Percentiles rank a stretch among this genome's conserved stretches.
Conservation (phyloP, 2,888 invertebrate genomes). For the Orthosia incerta region DNA sequence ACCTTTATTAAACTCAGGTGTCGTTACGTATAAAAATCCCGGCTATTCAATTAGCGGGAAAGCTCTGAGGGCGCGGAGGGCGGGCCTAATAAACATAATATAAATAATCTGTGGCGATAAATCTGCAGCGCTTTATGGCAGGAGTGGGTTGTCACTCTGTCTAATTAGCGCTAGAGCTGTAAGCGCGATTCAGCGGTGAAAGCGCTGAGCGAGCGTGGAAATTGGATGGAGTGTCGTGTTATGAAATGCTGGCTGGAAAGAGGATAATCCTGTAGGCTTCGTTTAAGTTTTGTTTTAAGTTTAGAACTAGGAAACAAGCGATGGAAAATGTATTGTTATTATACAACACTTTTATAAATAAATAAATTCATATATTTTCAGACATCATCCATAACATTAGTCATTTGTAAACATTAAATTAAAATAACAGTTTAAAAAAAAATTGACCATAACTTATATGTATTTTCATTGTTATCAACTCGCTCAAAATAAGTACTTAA, state of each 20-base stretch:
- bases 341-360: too few relatives aligned
- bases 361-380: too few relatives aligned
- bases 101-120: constrained; percentile 91
- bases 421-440: too few relatives aligned
- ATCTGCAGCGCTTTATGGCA: constrained; percentile 90
- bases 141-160: constrained; percentile 91
- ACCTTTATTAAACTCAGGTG: constrained; percentile 81
- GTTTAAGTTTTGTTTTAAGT: background rate
- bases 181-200: constrained; percentile 70
- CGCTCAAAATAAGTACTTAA: too few relatives aligned
- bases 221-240: constrained; percentile 59
- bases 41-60: constrained; percentile 90
- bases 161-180: constrained; percentile 89
- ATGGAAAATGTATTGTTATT: background rate
- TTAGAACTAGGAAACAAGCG: background rate
- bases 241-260: constrained; percentile 37
- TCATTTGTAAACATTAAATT: too few relatives aligned
- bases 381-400: too few relatives aligned
- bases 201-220: constrained; percentile 61
- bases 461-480: too few relatives aligned
- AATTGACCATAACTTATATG: too few relatives aligned
- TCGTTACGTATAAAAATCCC: constrained; percentile 87
- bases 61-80: constrained; percentile 84
- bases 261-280: constrained; percentile 9
- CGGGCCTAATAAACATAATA: constrained; percentile 90